Conservation (phyloP, 1,140 invertebrate species). For the Meloidogyne hapla region DNA sequence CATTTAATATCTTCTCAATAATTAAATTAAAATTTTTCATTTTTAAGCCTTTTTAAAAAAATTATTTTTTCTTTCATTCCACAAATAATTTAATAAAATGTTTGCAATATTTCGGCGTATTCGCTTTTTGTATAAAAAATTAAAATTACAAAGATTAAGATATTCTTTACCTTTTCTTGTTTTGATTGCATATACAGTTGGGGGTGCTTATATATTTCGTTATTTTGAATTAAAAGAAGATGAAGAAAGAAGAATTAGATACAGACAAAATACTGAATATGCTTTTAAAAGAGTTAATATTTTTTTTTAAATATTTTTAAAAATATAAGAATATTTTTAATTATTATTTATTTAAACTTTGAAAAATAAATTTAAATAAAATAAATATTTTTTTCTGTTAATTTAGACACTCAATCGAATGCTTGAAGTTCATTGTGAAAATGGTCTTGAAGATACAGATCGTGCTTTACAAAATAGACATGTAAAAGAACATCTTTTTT, state of each 20-base stretch:
- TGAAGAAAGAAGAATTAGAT: slow-evolving; percentile 32
- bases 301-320: slow-evolving; percentile 1
- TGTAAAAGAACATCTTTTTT: slow-evolving; percentile 57
- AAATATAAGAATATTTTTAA: too few relatives aligned
- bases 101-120: slow-evolving; percentile 35
- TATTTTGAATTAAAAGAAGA: slow-evolving; percentile 51
- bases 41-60: background rate
- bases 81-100: background rate
- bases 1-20: too few relatives aligned
- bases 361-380: slow-evolving; percentile 5
- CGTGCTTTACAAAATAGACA: slow-evolving; percentile 45
- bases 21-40: background rate
- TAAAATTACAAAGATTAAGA: slow-evolving; percentile 40
- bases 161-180: slow-evolving; percentile 47
- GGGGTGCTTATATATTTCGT: slow-evolving; percentile 52
- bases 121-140: slow-evolving; percentile 50
- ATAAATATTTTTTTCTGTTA: too few relatives aligned
- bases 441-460: slow-evolving; percentile 16
- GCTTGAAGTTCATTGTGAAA: slow-evolving; percentile 50
- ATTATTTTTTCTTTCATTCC: background rate
- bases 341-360: slow-evolving; percentile 5
- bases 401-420: slow-evolving; percentile 34
- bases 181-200: slow-evolving; percentile 46
- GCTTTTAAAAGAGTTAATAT: slow-evolving; percentile 52
- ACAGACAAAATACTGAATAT: slow-evolving; percentile 52